phyloP scores from a whole-genome alignment of 2,888 invertebrate species.

The Oeneis ivallda region DNA sequence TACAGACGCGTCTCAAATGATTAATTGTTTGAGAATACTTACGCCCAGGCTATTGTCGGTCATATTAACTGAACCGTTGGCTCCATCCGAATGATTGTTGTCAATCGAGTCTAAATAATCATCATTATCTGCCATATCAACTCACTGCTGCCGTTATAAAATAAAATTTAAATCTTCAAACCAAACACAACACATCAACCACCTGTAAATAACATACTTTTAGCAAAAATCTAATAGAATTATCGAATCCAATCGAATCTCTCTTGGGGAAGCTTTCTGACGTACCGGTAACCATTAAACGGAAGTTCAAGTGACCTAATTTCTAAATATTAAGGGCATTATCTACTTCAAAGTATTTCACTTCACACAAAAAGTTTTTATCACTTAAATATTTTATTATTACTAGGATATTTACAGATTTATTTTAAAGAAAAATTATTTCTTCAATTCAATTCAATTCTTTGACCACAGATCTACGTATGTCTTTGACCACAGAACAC shows the following conservation, averaged over 20 bases:
- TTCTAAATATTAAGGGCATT: constrained; percentile 62
- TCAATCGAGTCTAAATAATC: constrained; percentile 78
- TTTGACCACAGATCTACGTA: too few relatives aligned
- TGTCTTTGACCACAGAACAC: too few relatives aligned
- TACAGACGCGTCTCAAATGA: too few relatives aligned
- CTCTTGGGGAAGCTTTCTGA: constrained; percentile 56
- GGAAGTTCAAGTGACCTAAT: constrained; percentile 60
- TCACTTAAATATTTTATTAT: constrained; percentile 52
- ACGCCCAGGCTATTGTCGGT: constrained; percentile 76
- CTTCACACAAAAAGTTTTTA: constrained; percentile 46
- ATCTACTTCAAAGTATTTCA: constrained; percentile 44
- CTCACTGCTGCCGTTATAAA: constrained; percentile 44
- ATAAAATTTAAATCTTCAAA: constrained; percentile 39
- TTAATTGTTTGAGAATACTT: constrained; percentile 46
- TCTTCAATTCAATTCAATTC: constrained; percentile 51
- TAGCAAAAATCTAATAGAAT: constrained; percentile 34
- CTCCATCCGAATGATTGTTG: constrained; percentile 82
- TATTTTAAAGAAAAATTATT: constrained; percentile 43
- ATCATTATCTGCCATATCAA: constrained; percentile 78
- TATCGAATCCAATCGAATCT: constrained; percentile 47
- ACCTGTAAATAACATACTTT: constrained; percentile 50
- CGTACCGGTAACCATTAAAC: constrained; percentile 79
- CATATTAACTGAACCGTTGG: constrained; percentile 82
- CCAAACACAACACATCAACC: constrained; percentile 48
- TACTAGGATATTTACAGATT: constrained; percentile 67